Conservation (phyloP, 2,113 vertebrate species). For the Hydropotes inermis region DNA sequence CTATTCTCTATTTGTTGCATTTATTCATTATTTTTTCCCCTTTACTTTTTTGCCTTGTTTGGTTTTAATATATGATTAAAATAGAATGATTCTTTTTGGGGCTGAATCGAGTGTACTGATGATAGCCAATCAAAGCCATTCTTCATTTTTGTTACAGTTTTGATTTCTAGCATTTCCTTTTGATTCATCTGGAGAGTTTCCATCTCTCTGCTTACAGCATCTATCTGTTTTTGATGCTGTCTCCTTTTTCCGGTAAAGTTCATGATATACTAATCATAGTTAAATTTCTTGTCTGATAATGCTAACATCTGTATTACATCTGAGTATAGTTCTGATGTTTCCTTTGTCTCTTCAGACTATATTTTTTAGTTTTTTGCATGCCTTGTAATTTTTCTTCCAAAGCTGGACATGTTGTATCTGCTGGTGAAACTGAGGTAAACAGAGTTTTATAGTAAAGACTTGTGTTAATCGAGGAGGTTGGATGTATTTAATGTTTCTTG, state of each 20-base stretch:
- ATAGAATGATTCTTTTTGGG: not conserved
- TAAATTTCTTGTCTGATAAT: slow-evolving; percentile 7
- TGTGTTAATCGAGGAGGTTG: not conserved
- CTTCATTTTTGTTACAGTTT: slow-evolving; percentile 14
- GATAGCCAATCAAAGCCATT: not conserved
- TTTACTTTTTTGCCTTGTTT: not conserved
- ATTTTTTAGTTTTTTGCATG: not conserved
- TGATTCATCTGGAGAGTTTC: not conserved
- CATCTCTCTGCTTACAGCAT: not conserved
- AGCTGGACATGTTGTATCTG: not conserved
- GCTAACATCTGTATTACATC: slow-evolving; percentile 8
- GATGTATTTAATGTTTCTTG: not conserved
- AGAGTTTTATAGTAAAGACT: not conserved
- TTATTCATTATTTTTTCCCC: not conserved
- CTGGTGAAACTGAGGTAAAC: not conserved
- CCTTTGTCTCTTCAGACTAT: not conserved
- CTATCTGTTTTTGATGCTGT: slow-evolving; percentile 17
- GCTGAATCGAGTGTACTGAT: not conserved
- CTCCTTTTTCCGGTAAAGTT: not conserved
- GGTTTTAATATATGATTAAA: slow-evolving; percentile 3
- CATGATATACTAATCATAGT: not conserved
- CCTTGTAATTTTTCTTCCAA: not conserved
- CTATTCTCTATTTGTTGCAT: not conserved
- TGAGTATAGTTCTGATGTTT: slow-evolving; percentile 6
- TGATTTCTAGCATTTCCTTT: slow-evolving; percentile 26